Percentiles rank a stretch among this genome's conserved stretches.
phyloP scores from a whole-genome alignment of 2,888 invertebrate genomes.

The Horisme vitalbata region DNA sequence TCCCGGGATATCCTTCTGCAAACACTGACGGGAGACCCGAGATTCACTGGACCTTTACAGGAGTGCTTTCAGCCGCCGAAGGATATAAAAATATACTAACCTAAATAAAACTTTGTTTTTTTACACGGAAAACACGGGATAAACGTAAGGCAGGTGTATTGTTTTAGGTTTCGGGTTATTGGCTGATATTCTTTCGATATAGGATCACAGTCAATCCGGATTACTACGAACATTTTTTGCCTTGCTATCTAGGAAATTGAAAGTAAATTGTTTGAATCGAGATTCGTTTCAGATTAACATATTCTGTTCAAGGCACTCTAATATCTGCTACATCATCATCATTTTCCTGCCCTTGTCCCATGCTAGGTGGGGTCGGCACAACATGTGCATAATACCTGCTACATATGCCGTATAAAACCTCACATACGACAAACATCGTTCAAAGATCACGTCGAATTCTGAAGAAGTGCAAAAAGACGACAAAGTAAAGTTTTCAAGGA shows the following conservation, averaged over 20 bases:
- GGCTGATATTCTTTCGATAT: conserved; percentile 51
- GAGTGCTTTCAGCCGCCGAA: conserved; percentile 66
- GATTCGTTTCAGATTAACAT: conserved; percentile 11
- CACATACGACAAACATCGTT: conserved; percentile 45
- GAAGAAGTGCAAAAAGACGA: conserved; percentile 56
- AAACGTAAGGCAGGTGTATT: conserved; percentile 10
- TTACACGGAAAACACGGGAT: conserved; percentile 14
- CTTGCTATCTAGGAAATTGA: conserved; percentile 11
- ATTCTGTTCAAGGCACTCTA: not conserved
- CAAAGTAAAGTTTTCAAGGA: conserved; percentile 63
- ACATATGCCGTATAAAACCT: conserved; percentile 24
- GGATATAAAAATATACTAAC: conserved; percentile 66
- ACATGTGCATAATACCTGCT: no score
- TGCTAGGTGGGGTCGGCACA: no score
- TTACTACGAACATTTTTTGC: conserved; percentile 7
- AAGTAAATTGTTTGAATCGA: conserved; percentile 5
- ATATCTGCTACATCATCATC: conserved; percentile 19
- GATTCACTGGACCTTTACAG: conserved; percentile 77
- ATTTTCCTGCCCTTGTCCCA: no score
- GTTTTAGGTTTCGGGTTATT: conserved; percentile 39
- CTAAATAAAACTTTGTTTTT: conserved; percentile 42
- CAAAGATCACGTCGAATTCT: conserved; percentile 57
- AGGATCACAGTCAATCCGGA: conserved; percentile 33
- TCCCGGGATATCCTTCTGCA: conserved; percentile 77
- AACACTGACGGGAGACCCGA: conserved; percentile 75